Percentiles rank a stretch among this genome's conserved stretches.
phyloP scores from a whole-genome alignment of 1,140 invertebrate species.

The Cepaea nemoralis region DNA sequence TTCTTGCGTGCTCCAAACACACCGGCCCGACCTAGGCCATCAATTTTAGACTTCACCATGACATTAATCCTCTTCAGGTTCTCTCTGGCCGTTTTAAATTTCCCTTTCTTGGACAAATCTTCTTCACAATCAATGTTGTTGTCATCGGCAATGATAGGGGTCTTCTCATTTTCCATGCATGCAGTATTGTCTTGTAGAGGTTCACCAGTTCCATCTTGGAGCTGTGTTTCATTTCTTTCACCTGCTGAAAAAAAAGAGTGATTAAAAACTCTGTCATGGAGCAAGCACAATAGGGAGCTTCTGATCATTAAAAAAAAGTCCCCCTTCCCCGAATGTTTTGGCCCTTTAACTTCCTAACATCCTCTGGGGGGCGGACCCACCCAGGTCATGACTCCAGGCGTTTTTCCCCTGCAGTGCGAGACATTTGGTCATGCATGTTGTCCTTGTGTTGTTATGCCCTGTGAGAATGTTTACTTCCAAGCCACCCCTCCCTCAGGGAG shows the following conservation, averaged over 20 bases:
- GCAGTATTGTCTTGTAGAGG: neutral
- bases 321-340: too few relatives aligned
- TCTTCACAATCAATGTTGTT: neutral
- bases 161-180: neutral
- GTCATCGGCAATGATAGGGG: neutral
- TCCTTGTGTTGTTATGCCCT: too few relatives aligned
- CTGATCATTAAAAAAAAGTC: too few relatives aligned
- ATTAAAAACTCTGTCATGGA: too few relatives aligned
- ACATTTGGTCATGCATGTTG: too few relatives aligned
- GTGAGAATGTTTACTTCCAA: too few relatives aligned
- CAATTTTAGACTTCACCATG: neutral
- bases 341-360: too few relatives aligned
- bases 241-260: neutral
- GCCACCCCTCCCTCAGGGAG: too few relatives aligned
- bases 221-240: neutral
- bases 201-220: neutral
- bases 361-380: too few relatives aligned
- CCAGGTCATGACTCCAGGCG: too few relatives aligned
- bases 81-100: neutral
- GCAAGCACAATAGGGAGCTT: too few relatives aligned
- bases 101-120: neutral
- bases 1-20: neutral
- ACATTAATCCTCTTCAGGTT: neutral
- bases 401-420: too few relatives aligned
- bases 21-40: neutral